Percentiles rank a stretch among this genome's conserved stretches.
Evolutionary conservation across 2,113 vertebrate species (phyloP).

Genomic region (Colius striatus): DNA sequence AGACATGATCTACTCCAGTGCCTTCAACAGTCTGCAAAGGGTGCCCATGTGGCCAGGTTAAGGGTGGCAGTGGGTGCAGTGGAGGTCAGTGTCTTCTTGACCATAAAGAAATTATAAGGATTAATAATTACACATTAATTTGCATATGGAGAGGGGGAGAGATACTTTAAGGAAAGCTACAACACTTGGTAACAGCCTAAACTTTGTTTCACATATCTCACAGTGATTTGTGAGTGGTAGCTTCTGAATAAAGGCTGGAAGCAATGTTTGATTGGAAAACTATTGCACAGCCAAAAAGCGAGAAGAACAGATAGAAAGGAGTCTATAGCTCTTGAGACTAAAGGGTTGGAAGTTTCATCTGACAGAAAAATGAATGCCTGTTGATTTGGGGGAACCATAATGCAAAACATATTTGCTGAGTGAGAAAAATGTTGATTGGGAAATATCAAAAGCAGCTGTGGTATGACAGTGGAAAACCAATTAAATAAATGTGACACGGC

Average conservation of each 20-base stretch:
- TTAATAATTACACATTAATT: background rate
- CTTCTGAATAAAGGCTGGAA: constrained; percentile 44
- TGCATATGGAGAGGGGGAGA: background rate
- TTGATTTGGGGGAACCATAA: constrained; percentile 48
- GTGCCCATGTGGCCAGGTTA: rapidly evolving
- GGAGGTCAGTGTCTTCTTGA: background rate
- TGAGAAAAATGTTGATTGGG: constrained; percentile 49
- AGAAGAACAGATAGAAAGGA: background rate
- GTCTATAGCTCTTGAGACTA: background rate
- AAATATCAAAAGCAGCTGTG: constrained; percentile 60
- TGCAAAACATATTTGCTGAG: constrained; percentile 46
- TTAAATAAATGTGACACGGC: constrained; percentile 59
- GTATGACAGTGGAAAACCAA: constrained; percentile 25
- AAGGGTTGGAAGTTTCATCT: constrained; percentile 31
- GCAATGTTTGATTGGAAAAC: constrained; percentile 34
- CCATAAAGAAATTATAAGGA: background rate
- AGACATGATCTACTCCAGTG: background rate
- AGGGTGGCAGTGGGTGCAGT: too few relatives aligned
- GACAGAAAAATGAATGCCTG: constrained; percentile 39
- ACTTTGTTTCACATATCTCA: background rate
- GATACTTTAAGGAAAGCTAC: background rate
- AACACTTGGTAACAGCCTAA: background rate
- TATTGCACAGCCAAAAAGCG: background rate
- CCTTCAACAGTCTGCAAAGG: background rate
- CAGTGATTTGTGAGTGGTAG: constrained; percentile 11